Evolutionary conservation across 2,888 invertebrate genomes (phyloP).

Genomic region (Sphecodes monilicornis): DNA sequence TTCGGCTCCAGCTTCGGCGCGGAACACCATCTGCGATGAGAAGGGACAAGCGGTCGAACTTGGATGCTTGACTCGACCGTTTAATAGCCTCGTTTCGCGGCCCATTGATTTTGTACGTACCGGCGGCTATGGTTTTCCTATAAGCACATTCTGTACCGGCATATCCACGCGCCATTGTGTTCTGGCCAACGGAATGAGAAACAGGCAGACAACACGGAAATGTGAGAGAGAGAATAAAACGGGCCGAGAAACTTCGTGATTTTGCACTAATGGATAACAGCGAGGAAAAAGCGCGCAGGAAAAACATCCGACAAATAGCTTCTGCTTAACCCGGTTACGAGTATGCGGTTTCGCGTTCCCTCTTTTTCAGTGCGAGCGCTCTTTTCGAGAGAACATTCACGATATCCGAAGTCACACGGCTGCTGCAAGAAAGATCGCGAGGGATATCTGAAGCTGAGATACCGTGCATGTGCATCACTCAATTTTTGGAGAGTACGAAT

Average conservation of each 20-base stretch:
- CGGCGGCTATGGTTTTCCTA: slow-evolving; percentile 54
- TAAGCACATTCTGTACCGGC: slow-evolving; percentile 42
- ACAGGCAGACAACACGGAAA: not conserved
- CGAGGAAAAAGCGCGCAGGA: slow-evolving; percentile 31
- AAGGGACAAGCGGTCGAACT: slow-evolving; percentile 68
- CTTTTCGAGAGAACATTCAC: not conserved
- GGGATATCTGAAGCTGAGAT: not conserved
- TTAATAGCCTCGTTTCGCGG: slow-evolving; percentile 79
- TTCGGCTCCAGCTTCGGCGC: not conserved
- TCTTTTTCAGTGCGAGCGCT: not conserved
- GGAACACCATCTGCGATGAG: slow-evolving; percentile 33
- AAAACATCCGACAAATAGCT: slow-evolving; percentile 45
- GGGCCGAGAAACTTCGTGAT: slow-evolving; percentile 24
- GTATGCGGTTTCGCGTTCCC: slow-evolving; percentile 5
- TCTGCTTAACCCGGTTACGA: slow-evolving; percentile 52
- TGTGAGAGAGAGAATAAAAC: not conserved
- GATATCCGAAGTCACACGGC: not conserved
- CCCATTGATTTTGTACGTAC: slow-evolving; percentile 72
- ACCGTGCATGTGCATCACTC: not conserved
- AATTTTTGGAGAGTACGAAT: no score
- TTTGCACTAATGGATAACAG: slow-evolving; percentile 34
- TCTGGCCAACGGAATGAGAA: not conserved
- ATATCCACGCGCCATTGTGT: slow-evolving; percentile 50
- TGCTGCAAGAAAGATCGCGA: not conserved
- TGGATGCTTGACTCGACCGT: slow-evolving; percentile 73